Conservation (phyloP, 2,888 invertebrate species). For the Nineta flava region DNA sequence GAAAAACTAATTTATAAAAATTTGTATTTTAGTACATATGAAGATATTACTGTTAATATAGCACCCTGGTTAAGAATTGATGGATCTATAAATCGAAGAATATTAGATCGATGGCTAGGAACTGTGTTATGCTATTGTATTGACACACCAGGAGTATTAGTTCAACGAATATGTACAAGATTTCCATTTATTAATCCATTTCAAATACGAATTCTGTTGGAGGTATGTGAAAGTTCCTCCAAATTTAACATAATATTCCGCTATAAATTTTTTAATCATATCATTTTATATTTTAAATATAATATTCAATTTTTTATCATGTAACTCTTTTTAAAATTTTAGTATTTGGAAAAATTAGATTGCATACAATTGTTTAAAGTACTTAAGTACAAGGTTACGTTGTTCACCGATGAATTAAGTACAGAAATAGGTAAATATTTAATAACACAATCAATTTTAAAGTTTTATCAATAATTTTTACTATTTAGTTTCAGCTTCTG, state of each 20-base stretch:
- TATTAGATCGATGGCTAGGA: conserved; percentile 51
- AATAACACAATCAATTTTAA: neutral
- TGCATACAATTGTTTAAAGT: conserved; percentile 32
- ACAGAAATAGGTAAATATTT: conserved; percentile 22
- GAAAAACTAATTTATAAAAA: neutral
- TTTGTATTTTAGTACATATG: neutral
- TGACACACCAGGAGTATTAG: conserved; percentile 38
- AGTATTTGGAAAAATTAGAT: conserved; percentile 37
- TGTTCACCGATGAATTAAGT: conserved; percentile 29
- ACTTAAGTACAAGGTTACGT: conserved; percentile 22
- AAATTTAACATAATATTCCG: conserved; percentile 1
- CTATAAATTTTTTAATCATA: too few relatives aligned
- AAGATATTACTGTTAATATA: conserved; percentile 14
- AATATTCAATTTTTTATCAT: too few relatives aligned
- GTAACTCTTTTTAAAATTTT: too few relatives aligned
- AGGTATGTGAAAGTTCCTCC: conserved; percentile 29
- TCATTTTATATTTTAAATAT: too few relatives aligned
- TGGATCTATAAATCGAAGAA: conserved; percentile 49
- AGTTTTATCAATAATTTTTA: conserved; percentile 9
- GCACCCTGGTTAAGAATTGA: conserved; percentile 63
- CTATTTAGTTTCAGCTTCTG: conserved; percentile 25
- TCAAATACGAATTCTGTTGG: conserved; percentile 40
- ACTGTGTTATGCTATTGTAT: conserved; percentile 48
- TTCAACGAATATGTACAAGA: conserved; percentile 36
- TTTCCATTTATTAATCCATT: conserved; percentile 51